Conservation (phyloP, 2,113 vertebrate genomes). For the Lethenteron camtschaticum region DNA sequence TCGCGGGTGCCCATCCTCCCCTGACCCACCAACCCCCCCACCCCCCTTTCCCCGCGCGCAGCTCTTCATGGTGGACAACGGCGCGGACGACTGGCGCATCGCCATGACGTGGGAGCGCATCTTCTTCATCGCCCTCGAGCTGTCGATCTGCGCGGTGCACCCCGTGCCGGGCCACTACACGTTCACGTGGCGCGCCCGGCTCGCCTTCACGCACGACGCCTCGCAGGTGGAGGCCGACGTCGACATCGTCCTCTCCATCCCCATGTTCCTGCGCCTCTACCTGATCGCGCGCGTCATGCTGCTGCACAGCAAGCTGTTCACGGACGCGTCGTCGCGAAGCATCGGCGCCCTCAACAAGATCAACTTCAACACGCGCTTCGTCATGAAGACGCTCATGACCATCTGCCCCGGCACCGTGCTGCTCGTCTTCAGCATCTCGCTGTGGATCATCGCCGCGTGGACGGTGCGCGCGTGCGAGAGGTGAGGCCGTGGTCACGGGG, state of each 20-base stretch:
- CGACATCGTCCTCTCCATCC: constrained; percentile 62
- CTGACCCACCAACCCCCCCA: too few species aligned
- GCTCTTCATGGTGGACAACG: constrained; percentile 91
- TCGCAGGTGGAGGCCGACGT: constrained; percentile 46
- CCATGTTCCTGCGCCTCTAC: constrained; percentile 82
- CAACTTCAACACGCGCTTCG: constrained; percentile 75
- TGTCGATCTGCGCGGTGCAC: constrained; percentile 63
- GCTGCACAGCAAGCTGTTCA: constrained; percentile 72
- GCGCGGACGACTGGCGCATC: constrained; percentile 75
- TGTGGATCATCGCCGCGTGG: constrained; percentile 81
- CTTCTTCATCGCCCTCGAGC: constrained; percentile 53
- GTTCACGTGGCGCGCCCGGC: constrained; percentile 51
- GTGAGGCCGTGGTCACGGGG: constrained; percentile 16
- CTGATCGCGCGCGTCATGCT: constrained; percentile 71
- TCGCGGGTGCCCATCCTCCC: too few species aligned
- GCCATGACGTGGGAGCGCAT: constrained; percentile 64
- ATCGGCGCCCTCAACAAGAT: constrained; percentile 80
- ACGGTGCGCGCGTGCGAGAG: constrained; percentile 76
- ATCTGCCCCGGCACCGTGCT: constrained; percentile 70
- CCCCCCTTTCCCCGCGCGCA: constrained; percentile 11
- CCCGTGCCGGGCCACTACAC: constrained; percentile 60
- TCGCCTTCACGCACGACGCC: constrained; percentile 48
- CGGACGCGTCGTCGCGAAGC: constrained; percentile 62
- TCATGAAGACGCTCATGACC: constrained; percentile 89
- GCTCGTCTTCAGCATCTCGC: constrained; percentile 71